Base-by-base conservation (phyloP, 2,797 vertebrate species). In the Perodicticus potto region DNA sequence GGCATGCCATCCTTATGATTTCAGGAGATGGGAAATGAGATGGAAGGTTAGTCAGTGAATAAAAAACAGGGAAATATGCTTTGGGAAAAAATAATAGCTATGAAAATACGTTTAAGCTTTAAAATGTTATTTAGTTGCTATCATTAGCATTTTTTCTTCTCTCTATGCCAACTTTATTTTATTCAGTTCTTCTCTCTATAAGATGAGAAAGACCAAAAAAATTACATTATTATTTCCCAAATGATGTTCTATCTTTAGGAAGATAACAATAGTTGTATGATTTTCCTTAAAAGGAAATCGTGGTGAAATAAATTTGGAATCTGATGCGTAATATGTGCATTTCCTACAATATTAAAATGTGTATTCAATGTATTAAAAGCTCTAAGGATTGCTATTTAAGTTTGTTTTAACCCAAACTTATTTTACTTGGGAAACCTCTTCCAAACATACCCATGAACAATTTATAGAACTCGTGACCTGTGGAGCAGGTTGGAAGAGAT, bases 361-460 rank as follows among this genome's bases (percentile, higher is more conserved):
- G 45, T 67, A 82, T 53, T 88, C 59, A 67, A 65, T 82, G 32
- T 82, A 81, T 55, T 55, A 34, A 93, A 94, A 88, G 34, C 25
- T 63, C 1, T 53, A 80, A 61, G 25, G 20, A n/a, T 25, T 78
- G 34, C 85, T 89, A 78, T 78, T 82, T 82, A 87, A 91, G 27
- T 69, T 88, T 72, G 37, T 34, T 70, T 88, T 90, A 90, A 65
- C 43, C 32, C 43, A 92, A 95, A 86, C 23, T 86, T 91, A n/a
- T 37, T 67, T 96, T 70, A 83, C 76, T n/a, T 80, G 83, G 83
- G 49, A 19, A 86, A 70, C 22, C 40, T 96, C 32, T 91, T 88
- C 65, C 83, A 93, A 92, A 86, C 23, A 92, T 7, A 92, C 16
- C 22, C 78, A 73, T 40, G 45, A 82, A 97, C 45, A 82, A 78